Conservation (phyloP, 2,888 invertebrate species). For the Poecilobothrus nobilitatus region DNA sequence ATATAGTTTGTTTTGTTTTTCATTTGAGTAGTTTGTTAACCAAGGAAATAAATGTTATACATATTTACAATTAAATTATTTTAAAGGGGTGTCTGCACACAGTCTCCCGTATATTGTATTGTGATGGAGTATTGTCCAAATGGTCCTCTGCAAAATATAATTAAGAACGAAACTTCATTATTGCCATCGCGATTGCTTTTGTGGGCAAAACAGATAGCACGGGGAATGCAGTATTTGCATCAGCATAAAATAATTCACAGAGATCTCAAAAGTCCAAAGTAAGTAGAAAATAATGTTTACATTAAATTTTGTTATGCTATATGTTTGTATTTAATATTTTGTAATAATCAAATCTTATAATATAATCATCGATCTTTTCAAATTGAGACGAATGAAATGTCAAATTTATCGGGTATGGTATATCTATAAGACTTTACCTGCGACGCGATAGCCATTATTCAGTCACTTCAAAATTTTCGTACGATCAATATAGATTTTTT, state of each 20-base stretch:
- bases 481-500: no score
- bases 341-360: no score
- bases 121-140: conserved; percentile 98
- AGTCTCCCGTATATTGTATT: conserved; percentile 85
- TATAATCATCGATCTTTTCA: no score
- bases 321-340: no score
- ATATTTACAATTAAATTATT: conserved; percentile 18
- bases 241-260: conserved; percentile 94
- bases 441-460: no score
- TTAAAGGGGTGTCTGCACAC: conserved; percentile 82
- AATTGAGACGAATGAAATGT: no score
- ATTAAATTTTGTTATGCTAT: no score
- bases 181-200: conserved; percentile 77
- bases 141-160: conserved; percentile 86
- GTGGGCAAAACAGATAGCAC: conserved; percentile 93
- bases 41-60: no score
- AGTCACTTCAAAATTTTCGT: no score
- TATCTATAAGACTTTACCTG: no score
- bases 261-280: conserved; percentile 99
- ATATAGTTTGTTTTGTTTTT: background rate
- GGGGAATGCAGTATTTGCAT: conserved; percentile 95
- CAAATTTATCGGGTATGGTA: no score
- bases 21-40: background rate
- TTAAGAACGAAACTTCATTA: conserved; percentile 74
- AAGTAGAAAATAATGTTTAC: conserved; percentile 43